Evolutionary conservation across 2,888 invertebrate genomes (phyloP).

Genomic region (Apamea sordens): DNA sequence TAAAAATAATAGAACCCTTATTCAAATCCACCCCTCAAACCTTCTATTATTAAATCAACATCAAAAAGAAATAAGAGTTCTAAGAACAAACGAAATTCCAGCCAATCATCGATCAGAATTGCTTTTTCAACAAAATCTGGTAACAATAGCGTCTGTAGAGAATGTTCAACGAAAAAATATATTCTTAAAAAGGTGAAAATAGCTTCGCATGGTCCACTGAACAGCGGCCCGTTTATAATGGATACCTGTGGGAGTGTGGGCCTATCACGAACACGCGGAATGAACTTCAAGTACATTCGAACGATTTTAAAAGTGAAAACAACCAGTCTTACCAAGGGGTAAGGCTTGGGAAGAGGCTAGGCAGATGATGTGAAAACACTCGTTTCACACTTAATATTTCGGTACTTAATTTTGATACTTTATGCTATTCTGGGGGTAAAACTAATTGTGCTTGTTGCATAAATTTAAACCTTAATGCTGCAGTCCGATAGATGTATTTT

Average conservation of each 20-base stretch:
- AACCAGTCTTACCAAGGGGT: no score
- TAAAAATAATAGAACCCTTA: not conserved
- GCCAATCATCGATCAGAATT: slow-evolving; percentile 30
- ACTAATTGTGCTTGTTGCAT: not conserved
- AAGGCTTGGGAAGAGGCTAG: no score
- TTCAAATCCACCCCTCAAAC: not conserved
- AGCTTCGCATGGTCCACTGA: slow-evolving; percentile 60
- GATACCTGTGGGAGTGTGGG: no score
- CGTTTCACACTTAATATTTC: not conserved
- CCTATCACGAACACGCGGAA: not conserved
- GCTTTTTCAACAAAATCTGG: slow-evolving; percentile 20
- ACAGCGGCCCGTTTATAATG: slow-evolving; percentile 51
- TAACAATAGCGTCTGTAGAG: slow-evolving; percentile 30
- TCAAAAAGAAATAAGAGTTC: slow-evolving; percentile 3
- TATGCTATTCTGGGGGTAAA: not conserved
- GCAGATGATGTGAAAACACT: not conserved
- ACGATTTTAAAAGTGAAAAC: not conserved
- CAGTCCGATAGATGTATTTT: not conserved
- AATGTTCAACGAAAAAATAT: slow-evolving; percentile 51
- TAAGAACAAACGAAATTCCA: slow-evolving; percentile 12
- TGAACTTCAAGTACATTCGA: not conserved
- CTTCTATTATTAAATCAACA: slow-evolving; percentile 9
- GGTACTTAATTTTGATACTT: not conserved
- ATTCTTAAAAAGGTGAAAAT: slow-evolving; percentile 66
- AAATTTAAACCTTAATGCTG: not conserved